These are phyloP conservation scores for Calyptomena viridis DNA, from an alignment of 2,113 vertebrate species.

Conservation along the genomic window DNA sequence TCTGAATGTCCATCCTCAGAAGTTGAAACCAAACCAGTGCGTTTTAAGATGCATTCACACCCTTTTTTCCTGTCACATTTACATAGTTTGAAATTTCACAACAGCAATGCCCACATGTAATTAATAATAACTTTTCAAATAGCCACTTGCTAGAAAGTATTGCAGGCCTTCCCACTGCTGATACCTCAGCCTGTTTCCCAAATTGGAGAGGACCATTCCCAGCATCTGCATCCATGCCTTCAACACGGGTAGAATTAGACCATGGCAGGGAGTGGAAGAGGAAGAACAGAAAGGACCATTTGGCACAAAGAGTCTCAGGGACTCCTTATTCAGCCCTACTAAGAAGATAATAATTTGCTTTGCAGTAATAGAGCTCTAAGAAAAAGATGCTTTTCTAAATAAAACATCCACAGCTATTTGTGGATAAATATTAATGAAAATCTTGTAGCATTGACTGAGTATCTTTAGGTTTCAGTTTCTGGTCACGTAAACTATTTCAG, in stretches of 20 bases:
- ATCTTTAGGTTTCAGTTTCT: slow-evolving; percentile 10
- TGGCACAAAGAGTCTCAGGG: background rate
- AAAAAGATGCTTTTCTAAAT: background rate
- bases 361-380: background rate
- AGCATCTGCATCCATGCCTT: background rate
- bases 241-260: background rate
- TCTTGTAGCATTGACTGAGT: background rate
- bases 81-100: background rate
- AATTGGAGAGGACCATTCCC: background rate
- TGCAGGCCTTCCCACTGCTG: background rate
- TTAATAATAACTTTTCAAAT: background rate
- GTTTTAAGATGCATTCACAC: background rate
- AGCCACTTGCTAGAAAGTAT: background rate
- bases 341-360: background rate
- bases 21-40: background rate
- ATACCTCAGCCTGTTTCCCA: background rate
- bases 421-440: background rate
- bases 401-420: background rate
- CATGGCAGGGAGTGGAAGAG: background rate
- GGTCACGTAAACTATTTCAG: background rate
- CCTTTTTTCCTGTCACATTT: background rate
- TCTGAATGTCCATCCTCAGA: background rate
- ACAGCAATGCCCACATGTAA: background rate
- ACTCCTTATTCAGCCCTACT: background rate
- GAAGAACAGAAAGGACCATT: background rate